Percentiles rank a stretch among this genome's conserved stretches.
phyloP scores from a whole-genome alignment of 2,888 invertebrate species.

The Meiosimyza decipiens region DNA sequence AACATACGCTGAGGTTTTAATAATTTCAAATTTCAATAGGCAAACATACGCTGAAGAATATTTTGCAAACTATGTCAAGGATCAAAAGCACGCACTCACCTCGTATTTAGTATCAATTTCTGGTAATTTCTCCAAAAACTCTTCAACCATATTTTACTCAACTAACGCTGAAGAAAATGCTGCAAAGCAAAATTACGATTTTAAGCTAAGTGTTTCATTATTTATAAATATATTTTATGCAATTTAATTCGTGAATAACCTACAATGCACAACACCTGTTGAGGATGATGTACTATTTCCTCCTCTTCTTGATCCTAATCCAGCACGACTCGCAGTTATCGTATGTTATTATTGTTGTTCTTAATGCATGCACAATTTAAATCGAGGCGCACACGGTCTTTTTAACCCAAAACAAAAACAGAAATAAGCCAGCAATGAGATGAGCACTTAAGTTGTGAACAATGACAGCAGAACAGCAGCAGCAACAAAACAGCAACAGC shows the following conservation, averaged over 20 bases:
- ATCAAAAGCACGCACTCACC: conserved; percentile 42
- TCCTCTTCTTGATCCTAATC: neutral
- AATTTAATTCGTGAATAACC: conserved; percentile 30
- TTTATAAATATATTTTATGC: conserved; percentile 39
- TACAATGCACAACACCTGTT: conserved; percentile 31
- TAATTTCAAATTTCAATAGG: conserved; percentile 35
- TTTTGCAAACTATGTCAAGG: conserved; percentile 17
- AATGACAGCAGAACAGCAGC: neutral
- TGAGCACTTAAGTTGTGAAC: neutral
- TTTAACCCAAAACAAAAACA: neutral
- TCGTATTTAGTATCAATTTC: conserved; percentile 66
- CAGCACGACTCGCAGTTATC: neutral
- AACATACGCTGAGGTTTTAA: conserved; percentile 36
- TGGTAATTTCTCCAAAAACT: conserved; percentile 66
- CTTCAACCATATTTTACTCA: conserved; percentile 62
- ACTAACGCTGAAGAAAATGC: conserved; percentile 39
- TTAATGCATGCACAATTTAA: neutral
- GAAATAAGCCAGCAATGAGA: neutral
- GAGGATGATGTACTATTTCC: neutral
- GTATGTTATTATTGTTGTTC: conserved; percentile 2
- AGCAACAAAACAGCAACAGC: neutral
- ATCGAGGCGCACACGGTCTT: conserved; percentile 3
- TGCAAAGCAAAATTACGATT: conserved; percentile 2
- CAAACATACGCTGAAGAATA: neutral
- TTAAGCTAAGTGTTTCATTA: conserved; percentile 21